phyloP scores from a whole-genome alignment of 2,113 vertebrate genomes.

The Zosterops borbonicus region DNA sequence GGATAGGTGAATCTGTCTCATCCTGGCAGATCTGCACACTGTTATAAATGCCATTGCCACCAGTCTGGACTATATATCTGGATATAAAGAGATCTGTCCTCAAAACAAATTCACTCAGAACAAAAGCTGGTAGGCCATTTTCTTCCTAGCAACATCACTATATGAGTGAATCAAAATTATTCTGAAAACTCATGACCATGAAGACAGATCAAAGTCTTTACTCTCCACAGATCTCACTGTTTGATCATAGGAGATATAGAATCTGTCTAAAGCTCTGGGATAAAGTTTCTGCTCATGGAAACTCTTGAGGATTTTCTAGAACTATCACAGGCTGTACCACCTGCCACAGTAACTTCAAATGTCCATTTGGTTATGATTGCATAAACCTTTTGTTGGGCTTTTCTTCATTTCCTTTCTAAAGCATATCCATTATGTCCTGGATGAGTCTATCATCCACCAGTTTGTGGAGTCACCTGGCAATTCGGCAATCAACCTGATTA shows the following conservation, averaged over 20 bases:
- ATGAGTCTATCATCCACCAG: neutral
- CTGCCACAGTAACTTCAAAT: neutral
- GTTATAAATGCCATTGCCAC: slow-evolving; percentile 34
- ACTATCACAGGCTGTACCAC: neutral
- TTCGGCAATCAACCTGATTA: neutral
- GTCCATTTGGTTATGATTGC: neutral
- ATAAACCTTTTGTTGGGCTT: neutral
- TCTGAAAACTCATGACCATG: neutral
- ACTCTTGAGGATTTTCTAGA: neutral
- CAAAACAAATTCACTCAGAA: slow-evolving; percentile 4
- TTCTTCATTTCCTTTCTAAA: neutral
- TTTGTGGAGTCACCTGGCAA: neutral
- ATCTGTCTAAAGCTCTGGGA: neutral
- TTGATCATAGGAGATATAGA: neutral
- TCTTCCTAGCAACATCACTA: neutral
- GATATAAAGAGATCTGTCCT: neutral
- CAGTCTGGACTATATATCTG: slow-evolving; percentile 27
- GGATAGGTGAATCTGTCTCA: slow-evolving; percentile 61
- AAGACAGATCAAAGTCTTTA: neutral
- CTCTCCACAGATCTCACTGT: rapidly evolving
- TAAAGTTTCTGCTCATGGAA: neutral
- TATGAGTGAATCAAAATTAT: neutral
- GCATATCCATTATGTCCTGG: neutral
- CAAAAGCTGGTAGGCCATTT: neutral
- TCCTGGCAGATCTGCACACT: slow-evolving; percentile 38